Base-by-base conservation (phyloP, 2,888 invertebrate genomes). In the Lithophane socia region DNA sequence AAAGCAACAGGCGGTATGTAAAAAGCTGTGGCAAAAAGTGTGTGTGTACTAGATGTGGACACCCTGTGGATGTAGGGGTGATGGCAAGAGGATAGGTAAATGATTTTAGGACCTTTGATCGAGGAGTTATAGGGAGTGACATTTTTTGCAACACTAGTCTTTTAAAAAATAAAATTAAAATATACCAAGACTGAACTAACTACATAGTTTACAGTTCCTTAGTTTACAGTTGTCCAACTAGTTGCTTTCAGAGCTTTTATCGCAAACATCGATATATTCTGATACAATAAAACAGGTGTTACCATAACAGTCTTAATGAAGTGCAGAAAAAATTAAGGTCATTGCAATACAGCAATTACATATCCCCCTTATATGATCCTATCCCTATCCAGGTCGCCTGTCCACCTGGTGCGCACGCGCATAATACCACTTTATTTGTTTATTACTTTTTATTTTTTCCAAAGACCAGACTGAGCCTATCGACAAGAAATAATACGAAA, bases 391-490 rank as follows among this genome's bases (percentile, higher is more conserved):
- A 85, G 82, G 79, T 85, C 83, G 76, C 54, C 76, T 79, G 79
- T 85, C 84, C 89, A 87, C 86, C 88, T 88, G 88, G 88, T 75
- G 66, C 66, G 77, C 70, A 80, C 56, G 76, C 64, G 67, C 60
- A 73, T 80, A 73, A 82, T 81, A 84, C 84, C 84, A 83, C 86
- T 91, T 92, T 91, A 92, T 92, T 92, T 89, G 90, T 90, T 92
- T 92, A 91, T 92, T 88, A 86, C 90, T 87, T 90, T 92, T 90
- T 87, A 86, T 83, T 88, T 84, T 81, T 77, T 82, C 77, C 77
- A 85, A 88, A 90, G 90, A 90, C 90, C 92, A 90, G 92, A 86
- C 92, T 92, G 88, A 89, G 90, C 91, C 91, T 91, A 91, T 91
- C 88, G 87, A 86, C 90, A 90, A 90, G 87, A 90, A 91, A 89